Evolutionary conservation across 2,888 invertebrate species (phyloP).

Genomic region (Epinotia brunnichana): DNA sequence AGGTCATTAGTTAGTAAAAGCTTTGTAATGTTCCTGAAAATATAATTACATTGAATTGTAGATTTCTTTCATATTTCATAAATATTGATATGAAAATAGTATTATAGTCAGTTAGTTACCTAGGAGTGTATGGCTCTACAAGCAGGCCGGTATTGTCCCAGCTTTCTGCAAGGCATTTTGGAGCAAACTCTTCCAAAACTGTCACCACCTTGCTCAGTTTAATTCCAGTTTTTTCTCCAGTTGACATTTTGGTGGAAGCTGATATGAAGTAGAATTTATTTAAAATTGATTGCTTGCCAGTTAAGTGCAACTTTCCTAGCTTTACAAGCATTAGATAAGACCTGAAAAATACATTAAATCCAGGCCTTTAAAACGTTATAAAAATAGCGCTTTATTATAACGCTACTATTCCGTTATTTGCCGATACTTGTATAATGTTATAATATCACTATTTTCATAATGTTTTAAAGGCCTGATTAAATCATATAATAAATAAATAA

Average conservation of each 20-base stretch:
- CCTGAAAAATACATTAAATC: constrained; percentile 51
- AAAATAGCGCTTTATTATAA: too few relatives aligned
- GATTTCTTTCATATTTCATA: background rate
- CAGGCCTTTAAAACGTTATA: too few relatives aligned
- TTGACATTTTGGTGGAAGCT: constrained; percentile 60
- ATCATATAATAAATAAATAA: constrained; percentile 12
- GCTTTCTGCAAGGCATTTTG: constrained; percentile 87
- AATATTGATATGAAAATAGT: background rate
- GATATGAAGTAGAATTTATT: constrained; percentile 55
- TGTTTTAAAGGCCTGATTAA: too few relatives aligned
- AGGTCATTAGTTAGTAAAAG: constrained; percentile 96
- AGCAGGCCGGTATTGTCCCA: constrained; percentile 99
- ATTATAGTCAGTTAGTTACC: constrained; percentile 57
- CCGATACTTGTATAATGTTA: too few relatives aligned
- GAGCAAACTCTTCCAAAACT: constrained; percentile 87
- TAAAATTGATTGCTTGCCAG: constrained; percentile 52
- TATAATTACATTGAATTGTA: constrained; percentile 8
- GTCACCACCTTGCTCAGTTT: constrained; percentile 80
- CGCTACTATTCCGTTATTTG: too few relatives aligned
- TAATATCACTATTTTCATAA: too few relatives aligned
- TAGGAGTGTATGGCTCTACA: constrained; percentile 88
- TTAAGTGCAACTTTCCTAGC: constrained; percentile 55
- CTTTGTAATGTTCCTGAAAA: constrained; percentile 81
- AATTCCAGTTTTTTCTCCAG: constrained; percentile 70
- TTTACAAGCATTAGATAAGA: constrained; percentile 68